Evolutionary conservation across 2,797 vertebrate genomes (phyloP), one percentile per base, ranked within the genome.

Genomic region (Diplodus puntazzo): DNA sequence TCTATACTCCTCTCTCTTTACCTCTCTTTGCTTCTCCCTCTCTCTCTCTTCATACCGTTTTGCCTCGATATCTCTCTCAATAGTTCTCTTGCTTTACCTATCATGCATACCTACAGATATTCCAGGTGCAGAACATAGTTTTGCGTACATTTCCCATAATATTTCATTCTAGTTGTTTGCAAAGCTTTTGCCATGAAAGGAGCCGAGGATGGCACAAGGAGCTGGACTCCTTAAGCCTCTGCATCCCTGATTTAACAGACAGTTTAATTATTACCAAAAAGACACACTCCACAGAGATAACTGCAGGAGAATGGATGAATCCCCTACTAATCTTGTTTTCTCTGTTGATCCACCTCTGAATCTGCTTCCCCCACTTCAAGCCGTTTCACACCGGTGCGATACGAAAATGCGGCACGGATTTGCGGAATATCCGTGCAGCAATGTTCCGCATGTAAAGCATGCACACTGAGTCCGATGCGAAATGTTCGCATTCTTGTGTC

Each of bases 231-330:
- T 62, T 84, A 78, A 84, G 83, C 66, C 6, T 46, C 62, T 77
- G 60, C 81, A 81, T 86, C 45, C 72, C 82, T 83, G 83, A 83
- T 90, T 93, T 91, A 93, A 85, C 67, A 39, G 83, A 87, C 84
- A 69, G 85, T 88, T 92, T 94, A 92, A 92, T 93, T 94, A 92
- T 86, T 54, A 93, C 83, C 87, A 89, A 89, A 88, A 86, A 71
- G 70, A 85, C 66, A 67, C 80, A 81, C 73, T 86, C 65, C 80
- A 76, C 66, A 50, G 73, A 87, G 74, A 79, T 72, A 86, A 83
- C 68, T 71, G 81, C 77, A 71, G 39, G 69, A 71, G 65, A 69
- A 78, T 59, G 80, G 69, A 79, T 66, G 62, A 75, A 72, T 23
- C 58, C 30, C 79, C 76, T 27, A 34, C 69, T 58, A 67, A 72